These are phyloP conservation scores for Idaea straminata DNA, from an alignment of 2,888 invertebrate genomes.

Conservation along the genomic window DNA sequence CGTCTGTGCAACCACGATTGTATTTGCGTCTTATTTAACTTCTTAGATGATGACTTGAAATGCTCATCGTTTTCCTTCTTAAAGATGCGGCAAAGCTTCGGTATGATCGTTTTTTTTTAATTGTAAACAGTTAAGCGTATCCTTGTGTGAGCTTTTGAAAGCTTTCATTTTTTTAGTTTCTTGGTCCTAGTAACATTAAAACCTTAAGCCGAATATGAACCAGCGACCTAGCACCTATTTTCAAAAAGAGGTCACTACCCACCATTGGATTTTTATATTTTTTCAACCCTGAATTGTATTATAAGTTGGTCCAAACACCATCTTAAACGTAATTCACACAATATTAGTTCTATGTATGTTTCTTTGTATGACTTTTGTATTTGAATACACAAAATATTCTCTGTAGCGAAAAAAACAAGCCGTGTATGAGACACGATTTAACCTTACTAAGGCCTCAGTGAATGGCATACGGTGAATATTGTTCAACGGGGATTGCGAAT, in stretches of 20 bases:
- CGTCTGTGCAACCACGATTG: constrained; percentile 26
- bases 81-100: neutral
- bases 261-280: too few species aligned
- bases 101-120: neutral
- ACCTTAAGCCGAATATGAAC: too few species aligned
- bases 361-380: constrained; percentile 11
- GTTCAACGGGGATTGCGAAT: neutral
- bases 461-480: neutral
- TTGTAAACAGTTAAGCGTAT: too few species aligned
- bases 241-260: too few species aligned
- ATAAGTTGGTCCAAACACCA: too few species aligned
- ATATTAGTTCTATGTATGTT: neutral
- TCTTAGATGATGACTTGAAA: constrained; percentile 4
- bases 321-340: too few species aligned
- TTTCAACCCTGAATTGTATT: too few species aligned
- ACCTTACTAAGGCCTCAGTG: constrained; percentile 1
- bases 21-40: constrained; percentile 27
- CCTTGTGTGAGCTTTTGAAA: neutral
- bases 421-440: neutral
- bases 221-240: too few species aligned
- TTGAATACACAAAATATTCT: neutral
- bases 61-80: neutral
- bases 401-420: neutral
- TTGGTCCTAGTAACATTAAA: neutral
- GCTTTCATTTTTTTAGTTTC: neutral